These are phyloP conservation scores for Cacatua alba DNA, from an alignment of 2,113 vertebrate species.

Conservation along the genomic window DNA sequence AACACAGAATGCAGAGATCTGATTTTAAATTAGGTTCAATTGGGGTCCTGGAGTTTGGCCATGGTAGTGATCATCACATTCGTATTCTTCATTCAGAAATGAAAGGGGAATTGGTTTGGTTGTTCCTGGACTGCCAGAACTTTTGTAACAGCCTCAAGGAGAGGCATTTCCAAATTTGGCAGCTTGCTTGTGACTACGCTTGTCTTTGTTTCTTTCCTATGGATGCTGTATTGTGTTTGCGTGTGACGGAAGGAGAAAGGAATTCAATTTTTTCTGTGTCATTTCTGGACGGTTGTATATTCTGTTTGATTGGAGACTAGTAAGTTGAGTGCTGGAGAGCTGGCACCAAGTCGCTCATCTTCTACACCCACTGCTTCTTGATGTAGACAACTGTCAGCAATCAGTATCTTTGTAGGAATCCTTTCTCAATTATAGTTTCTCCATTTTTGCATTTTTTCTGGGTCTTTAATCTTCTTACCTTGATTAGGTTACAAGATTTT, in stretches of 20 bases:
- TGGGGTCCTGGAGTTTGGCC: background rate
- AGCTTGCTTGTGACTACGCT: background rate
- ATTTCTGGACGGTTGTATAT: background rate
- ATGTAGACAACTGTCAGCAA: background rate
- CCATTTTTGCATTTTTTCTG: background rate
- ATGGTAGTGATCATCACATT: background rate
- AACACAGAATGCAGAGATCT: background rate
- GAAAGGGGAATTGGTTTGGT: background rate
- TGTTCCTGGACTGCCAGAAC: background rate
- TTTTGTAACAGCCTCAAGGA: background rate
- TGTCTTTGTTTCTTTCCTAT: background rate
- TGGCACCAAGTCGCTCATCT: background rate
- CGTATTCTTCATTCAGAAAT: background rate
- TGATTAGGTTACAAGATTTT: background rate
- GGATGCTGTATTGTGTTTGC: background rate
- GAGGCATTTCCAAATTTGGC: background rate
- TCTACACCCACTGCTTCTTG: background rate
- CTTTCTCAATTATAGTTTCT: background rate
- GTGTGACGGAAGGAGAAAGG: background rate
- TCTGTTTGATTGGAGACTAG: background rate
- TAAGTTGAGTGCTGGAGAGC: background rate
- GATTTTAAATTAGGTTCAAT: background rate
- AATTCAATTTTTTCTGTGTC: background rate
- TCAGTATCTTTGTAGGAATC: background rate
- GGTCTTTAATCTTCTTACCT: background rate